Evolutionary conservation across 1,140 invertebrate genomes (phyloP), one percentile per base, ranked within the genome.

Genomic region (Drosophila funebris): DNA sequence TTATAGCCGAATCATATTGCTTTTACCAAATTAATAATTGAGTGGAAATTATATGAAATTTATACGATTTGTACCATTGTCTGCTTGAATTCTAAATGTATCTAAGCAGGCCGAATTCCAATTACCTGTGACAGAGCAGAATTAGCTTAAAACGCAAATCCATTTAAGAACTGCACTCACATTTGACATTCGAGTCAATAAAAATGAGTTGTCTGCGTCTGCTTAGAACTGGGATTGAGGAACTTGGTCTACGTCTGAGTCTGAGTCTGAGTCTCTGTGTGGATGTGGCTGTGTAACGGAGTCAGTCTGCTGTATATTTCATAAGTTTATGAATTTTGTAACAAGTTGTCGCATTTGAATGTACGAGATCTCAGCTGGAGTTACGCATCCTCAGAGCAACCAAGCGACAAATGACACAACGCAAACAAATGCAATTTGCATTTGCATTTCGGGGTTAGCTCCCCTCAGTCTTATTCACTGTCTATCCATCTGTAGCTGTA

Each of bases 381-480:
- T 20, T 27, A 27, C 2, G 44, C 58, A 43, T 56, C 20, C 37
- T 43, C 54, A 41, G 20, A 52, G 60, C 57, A 60, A 16, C 69
- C 69, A 71, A 41, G 68, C 60, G 60, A 48, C 73, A 64, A 75
- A 71, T 71, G 60, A 75, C 53, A 64, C 68, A 54, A 71, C 31
- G 53, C 68, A 75, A 75, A 75, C 73, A 75, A 75, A 75, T 72
- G 73, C 72, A 74, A 74, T 74, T 74, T 70, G 44, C 72, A 74
- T 74, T 74, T 74, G 41, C 50, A 63, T 63, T 53, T 44, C 36
- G 13, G n/a, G n/a, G n/a, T n/a, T n/a, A n/a, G 16, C 18, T 39
- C 13, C 20, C 29, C 29, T 31, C 29, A 8, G 0, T 31, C n/a
- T n/a, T n/a, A 3, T 9, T 8, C 9, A 2, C 41, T 13, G 3